Evolutionary conservation across 2,888 invertebrate genomes (phyloP), one percentile per base, ranked within the genome.

Genomic region (Pseudococcus longispinus): DNA sequence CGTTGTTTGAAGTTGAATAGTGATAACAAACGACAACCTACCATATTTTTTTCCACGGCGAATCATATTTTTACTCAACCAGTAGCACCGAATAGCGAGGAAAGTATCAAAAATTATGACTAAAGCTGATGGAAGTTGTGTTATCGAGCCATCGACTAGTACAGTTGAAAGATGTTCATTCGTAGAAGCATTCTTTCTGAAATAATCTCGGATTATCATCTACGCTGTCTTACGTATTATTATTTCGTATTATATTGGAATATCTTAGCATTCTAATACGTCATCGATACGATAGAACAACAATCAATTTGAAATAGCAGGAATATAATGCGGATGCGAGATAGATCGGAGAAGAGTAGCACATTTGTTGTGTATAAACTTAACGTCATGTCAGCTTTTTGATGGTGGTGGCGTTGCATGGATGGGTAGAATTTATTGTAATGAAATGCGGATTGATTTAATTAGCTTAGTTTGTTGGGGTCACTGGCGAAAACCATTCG

Each of bases 381-480:
- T 9, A 26, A 65, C 65, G 65, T 74, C 74, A 65, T 26, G 65
- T 74, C 74, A 74, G 74, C 32, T 32, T 74, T 74, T 74, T 32
- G 74, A 74, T 74, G 11, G 51, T 4, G 3, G 18, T n/a, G n/a
- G 3, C 4, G n/a, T n/a, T 51, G 51, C 13, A 51, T 46, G 3
- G 46, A 29, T 20, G 8, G 23, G 23, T 9, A 3, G 74, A 37
- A 74, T 74, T 74, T 74, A 74, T 74, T 80, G 77, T 80, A 80
- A 42, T 42, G 77, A 80, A 80, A 80, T 42, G 77, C 77, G 77
- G 42, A 80, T 80, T 42, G 42, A 80, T 42, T 80, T 80, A 80
- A 80, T 80, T 80, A 80, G 37, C 20, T 80, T 80, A 80, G 77
- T 80, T 80, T 80, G 77, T 80, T 80, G 20, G 42, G 42, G 77